A percentile compares a stretch with the other conserved stretches of the same genome.
Conservation (phyloP, 1,140 invertebrate genomes). For the Dendroctonus ponderosae region DNA sequence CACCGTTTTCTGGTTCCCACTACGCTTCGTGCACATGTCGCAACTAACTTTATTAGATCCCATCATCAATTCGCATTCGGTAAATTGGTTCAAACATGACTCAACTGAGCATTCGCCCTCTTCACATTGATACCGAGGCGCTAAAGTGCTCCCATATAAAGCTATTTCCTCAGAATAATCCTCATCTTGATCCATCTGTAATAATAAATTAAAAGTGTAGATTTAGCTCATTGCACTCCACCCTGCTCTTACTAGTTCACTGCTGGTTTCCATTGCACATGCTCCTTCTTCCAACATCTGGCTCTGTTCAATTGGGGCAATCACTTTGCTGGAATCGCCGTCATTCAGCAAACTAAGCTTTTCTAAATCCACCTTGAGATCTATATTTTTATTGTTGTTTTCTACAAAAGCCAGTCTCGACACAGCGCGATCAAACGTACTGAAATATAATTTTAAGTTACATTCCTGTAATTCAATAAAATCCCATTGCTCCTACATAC, state of each 20-base stretch:
- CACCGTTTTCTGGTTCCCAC: conserved; percentile 69
- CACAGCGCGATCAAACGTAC: conserved; percentile 50
- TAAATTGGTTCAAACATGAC: conserved; percentile 90
- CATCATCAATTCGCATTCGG: conserved; percentile 80
- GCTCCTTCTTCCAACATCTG: conserved; percentile 34
- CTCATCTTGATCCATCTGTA: conserved; percentile 49
- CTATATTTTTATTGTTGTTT: conserved; percentile 38
- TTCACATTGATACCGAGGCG: conserved; percentile 66
- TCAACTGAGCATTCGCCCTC: conserved; percentile 80
- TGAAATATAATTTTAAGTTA: conserved; percentile 7
- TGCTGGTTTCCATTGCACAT: conserved; percentile 33
- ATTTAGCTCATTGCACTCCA: background rate
- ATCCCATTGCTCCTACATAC: conserved; percentile 1
- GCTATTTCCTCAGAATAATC: conserved; percentile 41
- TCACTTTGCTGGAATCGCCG: conserved; percentile 40
- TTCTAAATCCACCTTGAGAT: conserved; percentile 46
- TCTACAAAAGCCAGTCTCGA: conserved; percentile 55
- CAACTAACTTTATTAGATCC: conserved; percentile 92
- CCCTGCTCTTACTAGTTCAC: conserved; percentile 39
- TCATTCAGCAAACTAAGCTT: conserved; percentile 47
- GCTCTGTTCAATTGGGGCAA: conserved; percentile 31
- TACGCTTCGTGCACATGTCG: conserved; percentile 80
- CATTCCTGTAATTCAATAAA: too few relatives aligned
- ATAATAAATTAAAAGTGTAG: background rate
- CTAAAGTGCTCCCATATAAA: conserved; percentile 55